These are phyloP conservation scores for Mythimna ferrago DNA, from an alignment of 2,888 invertebrate genomes.

Conservation along the genomic window DNA sequence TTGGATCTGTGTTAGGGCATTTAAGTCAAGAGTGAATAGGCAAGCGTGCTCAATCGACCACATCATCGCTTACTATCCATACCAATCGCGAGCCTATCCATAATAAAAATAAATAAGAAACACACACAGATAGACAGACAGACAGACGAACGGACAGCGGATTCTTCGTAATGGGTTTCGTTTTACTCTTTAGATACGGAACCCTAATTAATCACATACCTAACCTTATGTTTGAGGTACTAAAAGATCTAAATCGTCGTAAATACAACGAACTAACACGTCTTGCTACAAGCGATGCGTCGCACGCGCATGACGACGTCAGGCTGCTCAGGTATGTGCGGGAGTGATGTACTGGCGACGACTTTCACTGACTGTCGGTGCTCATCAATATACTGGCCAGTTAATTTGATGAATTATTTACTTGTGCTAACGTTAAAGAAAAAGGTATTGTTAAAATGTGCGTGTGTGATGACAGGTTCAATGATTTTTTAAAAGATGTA, in stretches of 20 bases:
- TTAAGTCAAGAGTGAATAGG: too few relatives aligned
- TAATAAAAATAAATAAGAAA: too few relatives aligned
- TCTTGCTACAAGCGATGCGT: slow-evolving; percentile 3
- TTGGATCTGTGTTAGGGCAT: too few relatives aligned
- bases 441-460: not conserved
- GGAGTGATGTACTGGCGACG: slow-evolving; percentile 40
- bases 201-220: too few relatives aligned
- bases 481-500: too few relatives aligned
- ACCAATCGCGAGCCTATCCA: too few relatives aligned
- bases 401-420: slow-evolving; percentile 34
- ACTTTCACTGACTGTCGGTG: slow-evolving; percentile 35
- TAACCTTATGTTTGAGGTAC: not conserved
- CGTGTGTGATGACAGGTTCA: not conserved
- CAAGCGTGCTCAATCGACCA: too few relatives aligned
- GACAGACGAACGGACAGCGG: too few relatives aligned
- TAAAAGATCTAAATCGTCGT: not conserved
- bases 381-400: slow-evolving; percentile 12
- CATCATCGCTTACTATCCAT: too few relatives aligned
- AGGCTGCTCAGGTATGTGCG: slow-evolving; percentile 28
- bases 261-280: slow-evolving; percentile 6
- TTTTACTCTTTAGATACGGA: too few relatives aligned
- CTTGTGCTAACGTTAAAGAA: slow-evolving; percentile 23
- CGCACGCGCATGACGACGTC: slow-evolving; percentile 39
- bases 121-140: too few relatives aligned
- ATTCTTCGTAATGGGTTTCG: too few relatives aligned